Percentiles rank a stretch among this genome's conserved stretches.
phyloP scores from a whole-genome alignment of 1,140 invertebrate species.

The Drosophila nannoptera region DNA sequence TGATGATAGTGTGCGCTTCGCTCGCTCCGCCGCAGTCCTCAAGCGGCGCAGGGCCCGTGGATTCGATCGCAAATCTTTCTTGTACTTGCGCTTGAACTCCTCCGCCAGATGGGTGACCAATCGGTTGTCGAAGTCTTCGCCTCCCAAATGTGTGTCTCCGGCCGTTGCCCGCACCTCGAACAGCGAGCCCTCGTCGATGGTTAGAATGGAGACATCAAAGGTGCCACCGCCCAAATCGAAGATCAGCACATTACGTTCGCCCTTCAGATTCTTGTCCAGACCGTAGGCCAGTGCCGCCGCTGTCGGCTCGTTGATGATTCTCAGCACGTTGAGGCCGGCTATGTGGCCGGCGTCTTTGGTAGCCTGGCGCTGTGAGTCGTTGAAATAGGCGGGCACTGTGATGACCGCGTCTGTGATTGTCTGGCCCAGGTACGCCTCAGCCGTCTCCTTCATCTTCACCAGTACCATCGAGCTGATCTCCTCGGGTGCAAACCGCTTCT shows the following conservation, averaged over 20 bases:
- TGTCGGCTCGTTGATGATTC: constrained; percentile 87
- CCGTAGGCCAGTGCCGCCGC: constrained; percentile 88
- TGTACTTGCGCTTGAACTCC: constrained; percentile 91
- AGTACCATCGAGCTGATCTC: constrained; percentile 89
- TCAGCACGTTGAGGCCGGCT: constrained; percentile 84
- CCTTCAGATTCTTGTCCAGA: constrained; percentile 87
- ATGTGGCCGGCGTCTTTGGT: constrained; percentile 85
- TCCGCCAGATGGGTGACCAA: constrained; percentile 88
- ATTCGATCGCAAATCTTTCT: constrained; percentile 88
- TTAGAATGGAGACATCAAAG: constrained; percentile 92
- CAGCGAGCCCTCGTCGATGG: constrained; percentile 90
- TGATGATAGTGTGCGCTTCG: constrained; percentile 84
- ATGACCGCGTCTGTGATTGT: constrained; percentile 84
- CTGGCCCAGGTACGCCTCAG: constrained; percentile 87
- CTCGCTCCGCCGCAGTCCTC: constrained; percentile 86
- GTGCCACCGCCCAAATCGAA: constrained; percentile 88
- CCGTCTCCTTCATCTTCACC: constrained; percentile 85
- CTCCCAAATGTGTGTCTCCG: constrained; percentile 87
- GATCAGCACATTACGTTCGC: constrained; percentile 87
- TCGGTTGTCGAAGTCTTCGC: constrained; percentile 88
- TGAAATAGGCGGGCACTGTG: constrained; percentile 83
- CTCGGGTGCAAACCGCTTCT: constrained; percentile 86
- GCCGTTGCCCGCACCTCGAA: constrained; percentile 90
- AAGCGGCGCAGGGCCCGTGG: constrained; percentile 88
- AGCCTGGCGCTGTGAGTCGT: constrained; percentile 84